Conservation (phyloP, 2,888 invertebrate genomes). For the Melieria crassipennis region DNA sequence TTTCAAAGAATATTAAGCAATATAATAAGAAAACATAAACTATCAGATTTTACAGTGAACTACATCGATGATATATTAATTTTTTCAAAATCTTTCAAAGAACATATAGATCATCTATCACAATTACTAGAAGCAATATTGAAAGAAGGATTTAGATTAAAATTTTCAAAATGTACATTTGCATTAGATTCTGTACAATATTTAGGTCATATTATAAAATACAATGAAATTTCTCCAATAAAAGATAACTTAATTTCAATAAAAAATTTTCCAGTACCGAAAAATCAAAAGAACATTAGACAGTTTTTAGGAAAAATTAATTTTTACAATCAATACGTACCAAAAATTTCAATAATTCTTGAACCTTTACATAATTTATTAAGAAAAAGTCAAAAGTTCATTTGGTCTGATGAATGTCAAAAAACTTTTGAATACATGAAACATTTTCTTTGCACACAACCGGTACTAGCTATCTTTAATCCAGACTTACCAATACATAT, state of each 20-base stretch:
- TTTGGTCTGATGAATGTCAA: conserved; percentile 40
- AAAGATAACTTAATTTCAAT: too few species aligned
- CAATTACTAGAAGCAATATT: conserved; percentile 40
- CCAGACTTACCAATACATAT: conserved; percentile 40
- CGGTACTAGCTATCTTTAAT: conserved; percentile 41
- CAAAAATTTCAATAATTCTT: conserved; percentile 37
- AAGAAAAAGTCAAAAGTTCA: conserved; percentile 37
- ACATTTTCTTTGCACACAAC: conserved; percentile 38
- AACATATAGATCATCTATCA: conserved; percentile 34
- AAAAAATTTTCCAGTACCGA: too few species aligned
- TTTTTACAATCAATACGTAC: conserved; percentile 42
- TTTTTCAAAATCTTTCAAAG: conserved; percentile 39
- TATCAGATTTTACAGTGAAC: conserved; percentile 40
- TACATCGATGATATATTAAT: conserved; percentile 44
- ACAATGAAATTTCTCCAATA: conserved; percentile 38
- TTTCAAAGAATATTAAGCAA: conserved; percentile 17
- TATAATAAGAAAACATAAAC: conserved; percentile 41
- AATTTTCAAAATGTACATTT: conserved; percentile 39
- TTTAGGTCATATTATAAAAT: conserved; percentile 41
- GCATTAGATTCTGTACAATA: conserved; percentile 38
- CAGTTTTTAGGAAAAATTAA: conserved; percentile 42
- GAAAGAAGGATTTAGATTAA: conserved; percentile 42
- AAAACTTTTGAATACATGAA: conserved; percentile 40
- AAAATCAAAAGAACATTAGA: conserved; percentile 29
- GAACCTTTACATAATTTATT: conserved; percentile 43